Percentiles rank a stretch among this genome's conserved stretches.
Conservation (phyloP, 2,113 vertebrate species). For the Monopterus albus region DNA sequence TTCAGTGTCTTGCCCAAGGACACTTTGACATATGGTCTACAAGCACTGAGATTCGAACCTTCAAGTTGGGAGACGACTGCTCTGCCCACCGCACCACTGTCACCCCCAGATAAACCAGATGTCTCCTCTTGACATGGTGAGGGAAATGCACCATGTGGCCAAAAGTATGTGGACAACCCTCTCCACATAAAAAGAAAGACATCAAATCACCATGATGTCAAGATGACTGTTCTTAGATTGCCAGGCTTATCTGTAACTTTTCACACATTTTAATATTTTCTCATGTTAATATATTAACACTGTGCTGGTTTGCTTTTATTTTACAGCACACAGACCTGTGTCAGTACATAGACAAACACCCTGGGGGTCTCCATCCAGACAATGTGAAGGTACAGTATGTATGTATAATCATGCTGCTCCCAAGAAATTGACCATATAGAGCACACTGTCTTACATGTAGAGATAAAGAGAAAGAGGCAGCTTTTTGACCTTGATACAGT, state of each 20-base stretch:
- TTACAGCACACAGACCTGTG: constrained; percentile 97
- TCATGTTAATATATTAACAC: background rate
- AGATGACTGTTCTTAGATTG: background rate
- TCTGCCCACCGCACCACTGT: too few relatives aligned
- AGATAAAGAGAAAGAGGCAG: background rate
- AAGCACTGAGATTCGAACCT: too few relatives aligned
- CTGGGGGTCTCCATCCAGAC: constrained; percentile 95
- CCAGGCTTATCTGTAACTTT: background rate
- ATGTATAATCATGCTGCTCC: background rate
- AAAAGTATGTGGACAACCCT: too few relatives aligned
- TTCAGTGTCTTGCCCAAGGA: too few relatives aligned
- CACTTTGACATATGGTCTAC: too few relatives aligned
- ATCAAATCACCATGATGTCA: background rate
- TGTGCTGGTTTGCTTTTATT: constrained; percentile 58
- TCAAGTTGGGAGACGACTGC: too few relatives aligned
- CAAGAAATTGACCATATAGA: background rate
- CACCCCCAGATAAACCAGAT: too few relatives aligned
- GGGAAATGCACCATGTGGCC: background rate
- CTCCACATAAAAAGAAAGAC: too few relatives aligned
- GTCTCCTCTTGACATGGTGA: background rate
- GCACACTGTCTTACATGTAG: background rate
- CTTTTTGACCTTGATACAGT: background rate
- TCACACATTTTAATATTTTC: too few relatives aligned
- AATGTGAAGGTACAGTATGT: constrained; percentile 92
- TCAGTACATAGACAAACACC: constrained; percentile 99